These are phyloP conservation scores for Hirtodrosophila cameraria DNA, from an alignment of 2,888 invertebrate genomes.

Conservation along the genomic window DNA sequence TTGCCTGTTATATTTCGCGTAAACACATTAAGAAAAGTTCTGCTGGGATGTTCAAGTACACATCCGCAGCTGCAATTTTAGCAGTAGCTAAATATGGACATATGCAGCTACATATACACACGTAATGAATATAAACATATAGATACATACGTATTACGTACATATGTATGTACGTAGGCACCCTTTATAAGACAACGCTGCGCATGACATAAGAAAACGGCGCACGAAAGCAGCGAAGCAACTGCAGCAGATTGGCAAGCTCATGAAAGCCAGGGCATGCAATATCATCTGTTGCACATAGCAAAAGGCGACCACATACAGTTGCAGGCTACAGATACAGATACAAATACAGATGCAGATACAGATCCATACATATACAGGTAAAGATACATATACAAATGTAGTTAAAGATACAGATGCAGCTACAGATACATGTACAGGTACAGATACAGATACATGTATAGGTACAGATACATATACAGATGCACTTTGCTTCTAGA, in stretches of 20 bases:
- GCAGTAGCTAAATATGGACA: slow-evolving; percentile 39
- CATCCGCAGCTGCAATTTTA: slow-evolving; percentile 24
- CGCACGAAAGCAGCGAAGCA: slow-evolving; percentile 32
- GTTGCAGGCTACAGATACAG: slow-evolving; percentile 1
- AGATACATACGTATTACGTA: slow-evolving; percentile 7
- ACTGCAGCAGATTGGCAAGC: slow-evolving; percentile 37
- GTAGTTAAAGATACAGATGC: slow-evolving; percentile 1
- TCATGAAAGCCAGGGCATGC: slow-evolving; percentile 60
- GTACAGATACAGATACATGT: too few species aligned
- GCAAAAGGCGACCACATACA: background rate
- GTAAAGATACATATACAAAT: slow-evolving; percentile 17
- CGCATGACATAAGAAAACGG: slow-evolving; percentile 73
- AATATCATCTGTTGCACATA: slow-evolving; percentile 72
- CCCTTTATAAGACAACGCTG: slow-evolving; percentile 42
- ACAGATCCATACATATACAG: too few species aligned
- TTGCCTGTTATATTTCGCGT: background rate
- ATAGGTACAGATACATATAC: slow-evolving; percentile 11
- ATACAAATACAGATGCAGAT: slow-evolving; percentile 5
- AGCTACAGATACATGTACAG: slow-evolving; percentile 1
- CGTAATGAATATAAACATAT: background rate
- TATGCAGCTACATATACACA: slow-evolving; percentile 32
- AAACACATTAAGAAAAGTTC: background rate
- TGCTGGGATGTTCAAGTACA: slow-evolving; percentile 22
- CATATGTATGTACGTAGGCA: slow-evolving; percentile 15
- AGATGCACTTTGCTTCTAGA: slow-evolving; percentile 22